phyloP scores from a whole-genome alignment of 2,888 invertebrate genomes.

The Drosophila ezoana region DNA sequence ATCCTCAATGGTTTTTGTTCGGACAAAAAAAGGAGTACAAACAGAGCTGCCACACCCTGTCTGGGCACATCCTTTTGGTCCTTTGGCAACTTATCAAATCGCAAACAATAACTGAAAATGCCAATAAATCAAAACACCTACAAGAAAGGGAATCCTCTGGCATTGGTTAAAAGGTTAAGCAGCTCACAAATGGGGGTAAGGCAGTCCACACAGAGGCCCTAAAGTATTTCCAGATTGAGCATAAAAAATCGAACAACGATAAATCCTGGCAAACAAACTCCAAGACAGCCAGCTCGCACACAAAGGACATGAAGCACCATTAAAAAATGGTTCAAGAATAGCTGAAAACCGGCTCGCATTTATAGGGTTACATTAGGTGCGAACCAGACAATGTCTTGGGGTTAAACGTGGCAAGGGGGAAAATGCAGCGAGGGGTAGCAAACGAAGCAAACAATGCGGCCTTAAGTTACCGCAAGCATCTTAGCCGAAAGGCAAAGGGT shows the following conservation, averaged over 20 bases:
- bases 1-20: conserved; percentile 28
- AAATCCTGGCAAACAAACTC: conserved; percentile 64
- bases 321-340: conserved; percentile 57
- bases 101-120: conserved; percentile 65
- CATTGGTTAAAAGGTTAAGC: conserved; percentile 62
- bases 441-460: conserved; percentile 35
- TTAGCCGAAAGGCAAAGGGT: conserved; percentile 30
- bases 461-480: conserved; percentile 61
- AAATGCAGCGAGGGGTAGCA: conserved; percentile 26
- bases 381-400: conserved; percentile 38
- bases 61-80: conserved; percentile 49
- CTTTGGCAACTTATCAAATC: conserved; percentile 65
- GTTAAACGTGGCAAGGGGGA: neutral
- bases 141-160: conserved; percentile 50
- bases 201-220: conserved; percentile 1
- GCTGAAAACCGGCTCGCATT: conserved; percentile 38
- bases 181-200: conserved; percentile 50
- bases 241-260: conserved; percentile 70
- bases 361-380: conserved; percentile 68
- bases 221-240: conserved; percentile 53
- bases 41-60: conserved; percentile 27
- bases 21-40: conserved; percentile 36
- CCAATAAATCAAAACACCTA: conserved; percentile 76
- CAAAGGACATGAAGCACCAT: conserved; percentile 61
- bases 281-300: conserved; percentile 27